phyloP scores from a whole-genome alignment of 2,113 vertebrate species.

The Nyctibius bracteatus region DNA sequence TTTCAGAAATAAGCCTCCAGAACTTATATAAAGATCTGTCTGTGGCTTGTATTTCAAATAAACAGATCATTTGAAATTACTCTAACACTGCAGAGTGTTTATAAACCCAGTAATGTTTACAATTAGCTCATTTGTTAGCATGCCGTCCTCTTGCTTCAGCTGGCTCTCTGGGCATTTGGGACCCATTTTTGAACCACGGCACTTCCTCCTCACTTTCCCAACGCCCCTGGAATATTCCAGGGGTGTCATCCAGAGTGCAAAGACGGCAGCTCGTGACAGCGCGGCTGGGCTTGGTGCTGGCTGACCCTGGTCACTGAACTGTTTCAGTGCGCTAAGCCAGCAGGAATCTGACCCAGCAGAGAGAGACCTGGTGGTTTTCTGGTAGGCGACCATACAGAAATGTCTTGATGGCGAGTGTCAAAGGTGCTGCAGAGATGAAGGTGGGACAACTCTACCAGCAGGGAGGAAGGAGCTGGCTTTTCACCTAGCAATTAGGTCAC shows the following conservation, averaged over 20 bases:
- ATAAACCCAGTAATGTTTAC: neutral
- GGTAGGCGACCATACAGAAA: neutral
- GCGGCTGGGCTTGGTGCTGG: neutral
- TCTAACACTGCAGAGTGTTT: neutral
- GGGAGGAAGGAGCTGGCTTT: neutral
- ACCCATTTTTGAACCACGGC: neutral
- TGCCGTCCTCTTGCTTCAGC: neutral
- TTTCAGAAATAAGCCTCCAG: neutral
- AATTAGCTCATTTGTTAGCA: neutral
- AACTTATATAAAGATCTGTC: neutral
- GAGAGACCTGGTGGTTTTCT: neutral
- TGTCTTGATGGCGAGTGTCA: neutral
- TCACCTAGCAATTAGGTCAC: neutral
- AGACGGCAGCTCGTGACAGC: neutral
- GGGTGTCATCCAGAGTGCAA: neutral
- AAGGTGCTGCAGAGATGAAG: neutral
- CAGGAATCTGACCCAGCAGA: neutral
- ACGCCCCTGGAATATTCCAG: neutral
- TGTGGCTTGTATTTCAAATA: neutral
- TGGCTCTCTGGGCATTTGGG: neutral
- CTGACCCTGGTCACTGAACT: neutral
- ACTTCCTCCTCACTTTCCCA: neutral
- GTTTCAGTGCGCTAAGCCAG: neutral
- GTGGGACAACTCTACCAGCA: neutral
- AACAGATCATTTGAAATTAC: neutral